Conservation (phyloP, 2,888 invertebrate species). For the Saturnia japonica region DNA sequence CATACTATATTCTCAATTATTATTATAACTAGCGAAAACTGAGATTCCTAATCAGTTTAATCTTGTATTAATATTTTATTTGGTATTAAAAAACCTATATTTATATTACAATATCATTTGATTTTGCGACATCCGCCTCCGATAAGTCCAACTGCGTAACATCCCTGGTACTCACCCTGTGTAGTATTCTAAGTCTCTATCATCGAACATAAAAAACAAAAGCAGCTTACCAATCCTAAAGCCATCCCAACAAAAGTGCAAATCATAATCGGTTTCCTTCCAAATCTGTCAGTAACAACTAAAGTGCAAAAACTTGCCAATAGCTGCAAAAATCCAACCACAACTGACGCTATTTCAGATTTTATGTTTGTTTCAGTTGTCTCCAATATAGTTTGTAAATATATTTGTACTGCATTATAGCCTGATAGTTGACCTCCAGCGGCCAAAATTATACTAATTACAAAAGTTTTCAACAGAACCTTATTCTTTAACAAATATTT, state of each 20-base stretch:
- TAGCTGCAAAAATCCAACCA: slow-evolving; percentile 56
- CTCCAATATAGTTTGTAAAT: slow-evolving; percentile 58
- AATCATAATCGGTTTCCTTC: slow-evolving; percentile 47
- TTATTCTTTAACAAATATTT: slow-evolving; percentile 35
- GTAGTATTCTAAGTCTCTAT: too few relatives aligned
- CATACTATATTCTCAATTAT: too few relatives aligned
- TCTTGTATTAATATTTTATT: too few relatives aligned
- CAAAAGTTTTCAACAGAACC: slow-evolving; percentile 40
- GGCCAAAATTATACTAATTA: slow-evolving; percentile 36
- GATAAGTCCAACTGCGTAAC: too few relatives aligned
- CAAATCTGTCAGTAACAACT: slow-evolving; percentile 46
- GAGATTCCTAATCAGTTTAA: too few relatives aligned
- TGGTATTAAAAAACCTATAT: too few relatives aligned
- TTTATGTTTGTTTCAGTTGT: slow-evolving; percentile 52
- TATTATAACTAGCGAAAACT: too few relatives aligned
- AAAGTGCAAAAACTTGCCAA: slow-evolving; percentile 50
- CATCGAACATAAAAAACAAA: background rate
- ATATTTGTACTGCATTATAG: slow-evolving; percentile 54
- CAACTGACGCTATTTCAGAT: slow-evolving; percentile 53
- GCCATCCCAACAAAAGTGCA: slow-evolving; percentile 42
- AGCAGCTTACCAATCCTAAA: slow-evolving; percentile 47
- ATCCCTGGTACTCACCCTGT: too few relatives aligned
- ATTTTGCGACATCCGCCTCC: too few relatives aligned
- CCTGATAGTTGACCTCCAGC: slow-evolving; percentile 40
- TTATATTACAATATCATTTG: too few relatives aligned